Base-by-base conservation (phyloP, 35 echinoderm and acorn worm species). In the Acanthaster planci region DNA sequence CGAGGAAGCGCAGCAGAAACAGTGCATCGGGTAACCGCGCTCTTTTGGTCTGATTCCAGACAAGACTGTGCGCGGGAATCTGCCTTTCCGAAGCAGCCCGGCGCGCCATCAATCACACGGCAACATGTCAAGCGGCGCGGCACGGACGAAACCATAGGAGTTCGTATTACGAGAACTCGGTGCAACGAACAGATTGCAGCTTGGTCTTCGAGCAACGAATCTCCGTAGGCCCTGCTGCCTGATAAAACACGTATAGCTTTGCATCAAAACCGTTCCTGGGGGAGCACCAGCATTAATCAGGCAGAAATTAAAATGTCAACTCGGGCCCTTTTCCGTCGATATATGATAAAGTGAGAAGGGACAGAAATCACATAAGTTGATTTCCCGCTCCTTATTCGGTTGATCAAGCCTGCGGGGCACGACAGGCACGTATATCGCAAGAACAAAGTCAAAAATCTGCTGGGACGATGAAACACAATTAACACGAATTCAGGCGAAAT, bases 181-280 rank as follows among this genome's bases (percentile, higher is more conserved):
- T 10, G 64, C 64, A 34, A 59, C 64, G 64, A 72, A 72, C 64
- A 72, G 64, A 72, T 72, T 72, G 64, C 64, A 34, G 10, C 34
- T 26, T 1, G 64, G 64, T 35, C 64, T 26, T 19, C 26, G 64
- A 72, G 64, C 64, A 29, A 72, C 26, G 26, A 72, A 31, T 21
- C 64, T 72, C 64, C 64, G 19, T 47, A 72, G 64, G 64, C 26
- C 10, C 64, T 29, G 23, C 2, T 72, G 64, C 64, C 64, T 72
- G 64, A 72, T 72, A 72, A 47, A 72, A 72, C 64, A 72, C 64
- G 64, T 72, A 72, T 72, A 72, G 64, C 64, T 72, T 72, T 72
- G 64, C 64, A 72, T 72, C 64, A 72, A 47, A 47, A 72, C 21
- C 64, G 64, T 31, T 72, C 64, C 34, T 34, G 2, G 30, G 64